Percentiles rank a stretch among this genome's conserved stretches.
These are phyloP conservation scores for Drosophila algonquin DNA, from an alignment of 2,888 invertebrate species.

Conservation along the genomic window DNA sequence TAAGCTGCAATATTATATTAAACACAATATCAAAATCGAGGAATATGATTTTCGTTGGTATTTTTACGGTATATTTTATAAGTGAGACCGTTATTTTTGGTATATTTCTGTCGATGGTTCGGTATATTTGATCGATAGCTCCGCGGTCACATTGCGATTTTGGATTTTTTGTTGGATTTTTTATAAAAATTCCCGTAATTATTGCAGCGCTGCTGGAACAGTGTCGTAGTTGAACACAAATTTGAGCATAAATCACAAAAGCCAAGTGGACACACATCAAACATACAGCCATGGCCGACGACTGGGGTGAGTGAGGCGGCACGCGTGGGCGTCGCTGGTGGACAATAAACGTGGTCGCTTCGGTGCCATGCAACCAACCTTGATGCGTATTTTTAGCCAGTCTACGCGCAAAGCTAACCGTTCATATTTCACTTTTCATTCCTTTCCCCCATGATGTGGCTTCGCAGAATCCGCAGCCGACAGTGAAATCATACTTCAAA, in stretches of 20 bases:
- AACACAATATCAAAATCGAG: no score
- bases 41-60: no score
- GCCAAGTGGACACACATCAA: conserved; percentile 25
- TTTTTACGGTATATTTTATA: no score
- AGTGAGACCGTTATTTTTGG: no score
- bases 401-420: conserved; percentile 14
- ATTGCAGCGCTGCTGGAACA: conserved; percentile 32
- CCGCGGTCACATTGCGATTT: conserved; percentile 7
- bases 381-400: conserved; percentile 46
- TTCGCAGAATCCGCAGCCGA: conserved; percentile 82
- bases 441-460: conserved; percentile 34
- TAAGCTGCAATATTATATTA: no score
- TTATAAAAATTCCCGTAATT: conserved; percentile 38
- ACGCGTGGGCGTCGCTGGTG: conserved; percentile 46
- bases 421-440: conserved; percentile 21
- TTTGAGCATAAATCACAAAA: conserved; percentile 32
- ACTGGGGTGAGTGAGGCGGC: conserved; percentile 86
- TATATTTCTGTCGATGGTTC: no score
- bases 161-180: conserved; percentile 30
- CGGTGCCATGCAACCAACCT: conserved; percentile 38
- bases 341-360: conserved; percentile 59
- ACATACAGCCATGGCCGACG: conserved; percentile 86
- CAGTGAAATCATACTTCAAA: conserved; percentile 89
- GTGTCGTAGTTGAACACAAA: conserved; percentile 23
- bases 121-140: no score